These are phyloP conservation scores for Philonicus albiceps DNA, from an alignment of 2,888 invertebrate genomes.

Conservation along the genomic window DNA sequence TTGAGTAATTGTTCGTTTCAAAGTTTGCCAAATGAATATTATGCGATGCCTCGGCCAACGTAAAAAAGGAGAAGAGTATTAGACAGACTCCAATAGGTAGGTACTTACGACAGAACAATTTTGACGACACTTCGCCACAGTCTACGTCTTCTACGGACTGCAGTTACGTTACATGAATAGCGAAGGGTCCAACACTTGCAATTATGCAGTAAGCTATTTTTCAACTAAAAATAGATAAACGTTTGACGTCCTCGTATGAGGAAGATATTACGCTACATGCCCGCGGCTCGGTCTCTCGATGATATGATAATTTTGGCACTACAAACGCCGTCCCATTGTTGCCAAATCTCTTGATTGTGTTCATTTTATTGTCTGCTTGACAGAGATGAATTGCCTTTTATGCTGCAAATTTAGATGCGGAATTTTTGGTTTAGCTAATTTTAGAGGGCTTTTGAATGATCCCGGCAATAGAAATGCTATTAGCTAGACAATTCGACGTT, in stretches of 20 bases:
- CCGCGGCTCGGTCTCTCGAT: neutral
- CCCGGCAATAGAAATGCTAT: neutral
- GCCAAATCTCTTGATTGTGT: slow-evolving; percentile 22
- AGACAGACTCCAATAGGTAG: neutral
- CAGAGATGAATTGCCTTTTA: slow-evolving; percentile 35
- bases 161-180: neutral
- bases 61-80: neutral
- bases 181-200: neutral
- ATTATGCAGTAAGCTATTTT: slow-evolving; percentile 11
- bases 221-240: slow-evolving; percentile 35
- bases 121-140: neutral
- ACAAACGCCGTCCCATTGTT: neutral
- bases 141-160: neutral
- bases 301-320: slow-evolving; percentile 41
- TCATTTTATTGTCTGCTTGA: slow-evolving; percentile 34
- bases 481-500: neutral
- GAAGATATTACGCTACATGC: slow-evolving; percentile 39
- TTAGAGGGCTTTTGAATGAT: slow-evolving; percentile 13
- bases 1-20: neutral
- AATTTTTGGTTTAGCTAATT: slow-evolving; percentile 19
- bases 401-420: slow-evolving; percentile 10
- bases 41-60: neutral
- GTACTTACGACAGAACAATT: neutral
- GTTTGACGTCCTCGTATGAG: slow-evolving; percentile 30
- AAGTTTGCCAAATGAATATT: neutral